Percentiles rank a stretch among this genome's conserved stretches.
Evolutionary conservation across 2,888 invertebrate species (phyloP).

Genomic region (Leptopilina drosophilae): DNA sequence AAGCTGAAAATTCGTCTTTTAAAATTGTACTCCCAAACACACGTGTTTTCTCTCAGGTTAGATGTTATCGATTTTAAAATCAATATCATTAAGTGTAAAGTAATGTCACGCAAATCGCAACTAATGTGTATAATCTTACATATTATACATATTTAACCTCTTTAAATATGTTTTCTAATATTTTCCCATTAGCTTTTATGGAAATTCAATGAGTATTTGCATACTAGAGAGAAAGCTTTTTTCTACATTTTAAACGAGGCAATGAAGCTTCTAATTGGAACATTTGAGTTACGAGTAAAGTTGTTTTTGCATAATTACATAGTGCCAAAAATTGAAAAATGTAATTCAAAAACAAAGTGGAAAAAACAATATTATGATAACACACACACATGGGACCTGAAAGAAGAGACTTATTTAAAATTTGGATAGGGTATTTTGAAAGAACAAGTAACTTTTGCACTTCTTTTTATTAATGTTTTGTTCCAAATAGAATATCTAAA

Average conservation of each 20-base stretch:
- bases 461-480: too few species aligned
- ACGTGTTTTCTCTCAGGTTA: slow-evolving; percentile 23
- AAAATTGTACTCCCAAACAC: slow-evolving; percentile 33
- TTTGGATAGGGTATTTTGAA: background rate
- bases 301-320: background rate
- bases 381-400: background rate
- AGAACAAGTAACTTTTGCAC: background rate
- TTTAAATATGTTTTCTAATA: slow-evolving; percentile 9
- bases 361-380: slow-evolving; percentile 8
- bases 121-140: background rate
- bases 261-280: slow-evolving; percentile 26
- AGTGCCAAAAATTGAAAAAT: slow-evolving; percentile 15
- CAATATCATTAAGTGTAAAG: slow-evolving; percentile 21
- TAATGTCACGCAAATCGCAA: slow-evolving; percentile 26
- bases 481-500: too few species aligned
- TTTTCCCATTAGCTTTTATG: background rate
- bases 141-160: background rate
- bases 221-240: background rate
- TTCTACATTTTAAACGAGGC: background rate
- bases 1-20: slow-evolving; percentile 35
- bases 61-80: slow-evolving; percentile 26
- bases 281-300: background rate
- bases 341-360: slow-evolving; percentile 1
- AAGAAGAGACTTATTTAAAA: background rate
- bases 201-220: background rate